Conservation (phyloP, 2,797 vertebrate genomes). For the Chloroceryle amazona region DNA sequence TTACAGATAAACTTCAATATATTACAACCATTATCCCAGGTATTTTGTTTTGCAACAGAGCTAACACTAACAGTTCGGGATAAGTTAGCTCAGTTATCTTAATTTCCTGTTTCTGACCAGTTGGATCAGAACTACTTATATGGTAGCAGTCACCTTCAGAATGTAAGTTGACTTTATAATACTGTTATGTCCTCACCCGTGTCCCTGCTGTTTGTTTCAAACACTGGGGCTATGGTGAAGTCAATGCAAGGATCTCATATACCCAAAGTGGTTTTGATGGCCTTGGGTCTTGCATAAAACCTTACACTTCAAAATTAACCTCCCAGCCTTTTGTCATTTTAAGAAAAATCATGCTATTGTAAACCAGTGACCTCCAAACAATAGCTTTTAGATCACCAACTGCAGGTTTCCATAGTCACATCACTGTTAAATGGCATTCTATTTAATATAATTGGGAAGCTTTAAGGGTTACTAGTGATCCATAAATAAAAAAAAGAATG, state of each 20-base stretch:
- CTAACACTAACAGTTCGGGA: neutral
- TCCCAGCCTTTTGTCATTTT: neutral
- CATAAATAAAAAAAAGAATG: neutral
- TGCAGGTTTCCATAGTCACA: neutral
- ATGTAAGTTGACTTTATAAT: neutral
- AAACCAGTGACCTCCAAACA: neutral
- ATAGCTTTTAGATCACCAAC: neutral
- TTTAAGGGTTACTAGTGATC: neutral
- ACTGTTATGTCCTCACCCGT: neutral
- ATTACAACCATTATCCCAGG: neutral
- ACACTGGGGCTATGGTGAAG: neutral
- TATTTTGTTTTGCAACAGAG: neutral
- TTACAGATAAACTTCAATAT: neutral
- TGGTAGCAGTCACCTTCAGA: neutral
- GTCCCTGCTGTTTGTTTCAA: neutral
- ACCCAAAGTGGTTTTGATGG: neutral
- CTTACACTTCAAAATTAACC: neutral
- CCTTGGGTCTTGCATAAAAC: neutral
- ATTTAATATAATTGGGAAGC: neutral
- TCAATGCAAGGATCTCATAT: neutral
- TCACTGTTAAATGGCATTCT: neutral
- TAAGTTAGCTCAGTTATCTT: neutral
- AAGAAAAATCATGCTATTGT: neutral
- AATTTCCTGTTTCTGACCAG: neutral
- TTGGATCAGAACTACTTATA: neutral